These are phyloP conservation scores for Gallinago media DNA, from an alignment of 2,113 vertebrate genomes.

Conservation along the genomic window DNA sequence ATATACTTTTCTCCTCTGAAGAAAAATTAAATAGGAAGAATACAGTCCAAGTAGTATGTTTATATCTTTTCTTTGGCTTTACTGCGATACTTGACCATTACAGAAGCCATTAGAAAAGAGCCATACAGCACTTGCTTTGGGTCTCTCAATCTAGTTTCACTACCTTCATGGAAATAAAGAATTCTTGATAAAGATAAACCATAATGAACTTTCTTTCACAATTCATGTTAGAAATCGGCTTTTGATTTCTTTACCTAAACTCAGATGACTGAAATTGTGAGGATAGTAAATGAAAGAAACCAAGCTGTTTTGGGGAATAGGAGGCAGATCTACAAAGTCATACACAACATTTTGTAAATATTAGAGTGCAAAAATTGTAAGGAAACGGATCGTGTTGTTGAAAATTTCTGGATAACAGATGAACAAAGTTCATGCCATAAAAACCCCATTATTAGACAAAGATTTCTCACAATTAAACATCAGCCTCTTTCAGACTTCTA, in stretches of 20 bases:
- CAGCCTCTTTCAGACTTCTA: neutral
- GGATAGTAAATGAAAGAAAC: neutral
- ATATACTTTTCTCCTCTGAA: constrained; percentile 97
- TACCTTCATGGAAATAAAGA: neutral
- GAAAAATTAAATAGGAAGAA: neutral
- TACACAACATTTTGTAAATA: neutral
- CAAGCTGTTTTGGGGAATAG: neutral
- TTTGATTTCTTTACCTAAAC: neutral
- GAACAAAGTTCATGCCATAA: neutral
- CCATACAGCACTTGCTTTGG: neutral
- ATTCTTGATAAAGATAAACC: neutral
- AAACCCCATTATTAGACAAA: neutral
- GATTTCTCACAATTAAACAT: neutral
- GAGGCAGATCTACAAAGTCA: neutral
- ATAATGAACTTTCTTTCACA: neutral
- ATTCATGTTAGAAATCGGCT: neutral
- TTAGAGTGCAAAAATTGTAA: neutral
- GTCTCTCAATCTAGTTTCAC: neutral
- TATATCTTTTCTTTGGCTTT: neutral
- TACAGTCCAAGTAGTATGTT: neutral
- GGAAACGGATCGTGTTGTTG: neutral
- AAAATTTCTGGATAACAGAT: neutral
- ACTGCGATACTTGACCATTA: neutral
- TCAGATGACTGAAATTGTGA: neutral
- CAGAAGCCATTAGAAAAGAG: neutral